Evolutionary conservation across 1,140 invertebrate species (phyloP).

Genomic region (Heliconius hermathena): DNA sequence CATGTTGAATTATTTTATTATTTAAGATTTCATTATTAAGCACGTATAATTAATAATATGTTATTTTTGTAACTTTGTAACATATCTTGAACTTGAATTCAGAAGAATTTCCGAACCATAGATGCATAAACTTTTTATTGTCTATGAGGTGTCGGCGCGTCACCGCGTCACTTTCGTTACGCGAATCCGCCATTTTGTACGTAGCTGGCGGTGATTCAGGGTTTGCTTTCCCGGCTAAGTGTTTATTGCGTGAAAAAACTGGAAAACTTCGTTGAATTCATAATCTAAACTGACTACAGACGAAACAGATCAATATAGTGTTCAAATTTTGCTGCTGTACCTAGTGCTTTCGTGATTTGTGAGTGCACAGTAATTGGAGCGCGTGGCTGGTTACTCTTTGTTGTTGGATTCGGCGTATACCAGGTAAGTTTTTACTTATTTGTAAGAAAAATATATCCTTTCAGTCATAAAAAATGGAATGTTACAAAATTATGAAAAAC

Average conservation of each 20-base stretch:
- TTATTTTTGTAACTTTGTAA: background rate
- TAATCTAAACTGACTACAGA: slow-evolving; percentile 58
- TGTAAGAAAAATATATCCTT: background rate
- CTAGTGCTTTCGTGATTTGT: slow-evolving; percentile 78
- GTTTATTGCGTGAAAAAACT: slow-evolving; percentile 72
- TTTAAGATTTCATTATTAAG: too few species aligned
- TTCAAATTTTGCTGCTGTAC: slow-evolving; percentile 60
- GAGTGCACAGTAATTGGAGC: slow-evolving; percentile 79
- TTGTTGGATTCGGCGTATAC: slow-evolving; percentile 78
- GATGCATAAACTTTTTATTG: slow-evolving; percentile 25
- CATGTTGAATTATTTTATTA: too few species aligned
- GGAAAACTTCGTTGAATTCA: slow-evolving; percentile 66
- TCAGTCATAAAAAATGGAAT: background rate
- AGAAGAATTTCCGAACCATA: background rate
- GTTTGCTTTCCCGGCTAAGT: slow-evolving; percentile 74
- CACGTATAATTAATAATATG: background rate
- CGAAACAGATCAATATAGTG: slow-evolving; percentile 62
- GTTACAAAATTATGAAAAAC: background rate
- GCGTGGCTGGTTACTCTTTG: slow-evolving; percentile 80
- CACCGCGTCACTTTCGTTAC: slow-evolving; percentile 80
- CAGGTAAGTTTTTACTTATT: slow-evolving; percentile 64
- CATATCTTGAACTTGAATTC: background rate
- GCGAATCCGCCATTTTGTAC: slow-evolving; percentile 82
- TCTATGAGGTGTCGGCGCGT: slow-evolving; percentile 71
- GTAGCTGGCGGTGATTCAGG: slow-evolving; percentile 79